A percentile compares a stretch with the other conserved stretches of the same genome.
phyloP scores from a whole-genome alignment of 2,888 invertebrate genomes.

The Limnephilus lunatus region DNA sequence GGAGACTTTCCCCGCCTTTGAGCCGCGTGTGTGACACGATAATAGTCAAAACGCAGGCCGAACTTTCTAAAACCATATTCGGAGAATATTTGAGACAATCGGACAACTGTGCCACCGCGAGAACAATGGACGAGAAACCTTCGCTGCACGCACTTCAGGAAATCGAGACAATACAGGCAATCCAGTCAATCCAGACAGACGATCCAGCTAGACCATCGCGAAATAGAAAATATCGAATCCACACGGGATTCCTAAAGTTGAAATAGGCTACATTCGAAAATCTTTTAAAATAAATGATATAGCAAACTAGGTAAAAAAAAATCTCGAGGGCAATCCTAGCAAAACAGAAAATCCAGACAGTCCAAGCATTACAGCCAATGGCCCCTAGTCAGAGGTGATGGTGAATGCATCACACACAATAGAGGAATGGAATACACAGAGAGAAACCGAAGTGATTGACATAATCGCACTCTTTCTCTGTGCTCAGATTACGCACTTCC shows the following conservation, averaged over 20 bases:
- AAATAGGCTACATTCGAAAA: background rate
- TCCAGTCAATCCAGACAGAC: background rate
- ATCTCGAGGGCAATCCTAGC: background rate
- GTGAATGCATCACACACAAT: constrained; percentile 17
- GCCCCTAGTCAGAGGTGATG: background rate
- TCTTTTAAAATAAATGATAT: background rate
- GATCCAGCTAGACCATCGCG: background rate
- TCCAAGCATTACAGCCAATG: background rate
- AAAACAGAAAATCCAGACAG: background rate
- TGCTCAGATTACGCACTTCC: constrained; percentile 35
- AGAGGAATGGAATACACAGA: constrained; percentile 17
- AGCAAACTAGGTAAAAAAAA: too few species aligned
- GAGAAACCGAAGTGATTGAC: constrained; percentile 37
- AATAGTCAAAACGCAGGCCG: background rate
- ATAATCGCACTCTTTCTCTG: constrained; percentile 3
- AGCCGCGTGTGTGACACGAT: background rate
- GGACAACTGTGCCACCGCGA: constrained; percentile 17
- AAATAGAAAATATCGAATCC: too few species aligned
- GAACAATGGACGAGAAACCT: background rate
- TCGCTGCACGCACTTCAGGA: background rate
- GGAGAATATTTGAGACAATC: constrained; percentile 36
- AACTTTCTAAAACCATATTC: constrained; percentile 45
- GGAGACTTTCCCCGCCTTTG: constrained; percentile 30
- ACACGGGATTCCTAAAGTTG: background rate
- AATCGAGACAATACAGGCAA: background rate